These are phyloP conservation scores for Eupelmus urozonus DNA, from an alignment of 2,888 invertebrate species.

Conservation along the genomic window DNA sequence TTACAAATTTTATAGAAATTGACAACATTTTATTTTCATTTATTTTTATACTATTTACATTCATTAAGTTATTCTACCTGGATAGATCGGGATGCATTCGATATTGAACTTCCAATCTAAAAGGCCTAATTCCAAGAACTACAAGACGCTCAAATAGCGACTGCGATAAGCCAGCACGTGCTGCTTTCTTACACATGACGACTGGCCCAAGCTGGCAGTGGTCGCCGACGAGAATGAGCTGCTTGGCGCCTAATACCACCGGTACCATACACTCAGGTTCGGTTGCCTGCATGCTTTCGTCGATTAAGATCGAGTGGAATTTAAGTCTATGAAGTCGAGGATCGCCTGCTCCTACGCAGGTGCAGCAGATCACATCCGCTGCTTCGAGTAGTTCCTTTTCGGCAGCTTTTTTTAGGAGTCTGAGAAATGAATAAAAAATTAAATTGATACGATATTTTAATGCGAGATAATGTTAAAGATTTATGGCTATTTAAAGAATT, in stretches of 20 bases:
- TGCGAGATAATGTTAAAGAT: too few relatives aligned
- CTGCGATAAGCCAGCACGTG: conserved; percentile 96
- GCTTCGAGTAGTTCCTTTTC: conserved; percentile 94
- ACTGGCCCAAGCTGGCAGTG: conserved; percentile 99
- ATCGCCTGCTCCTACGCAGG: conserved; percentile 99
- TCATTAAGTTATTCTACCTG: conserved; percentile 28
- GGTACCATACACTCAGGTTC: conserved; percentile 99
- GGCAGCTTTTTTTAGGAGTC: conserved; percentile 90
- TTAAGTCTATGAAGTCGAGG: conserved; percentile 94
- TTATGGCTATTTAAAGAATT: too few relatives aligned
- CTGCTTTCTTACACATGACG: conserved; percentile 99
- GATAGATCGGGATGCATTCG: conserved; percentile 99
- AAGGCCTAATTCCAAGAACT: conserved; percentile 97
- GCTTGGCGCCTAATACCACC: conserved; percentile 97
- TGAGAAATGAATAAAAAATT: too few relatives aligned
- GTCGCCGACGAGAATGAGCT: conserved; percentile 98
- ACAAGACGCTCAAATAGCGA: conserved; percentile 98
- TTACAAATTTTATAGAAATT: background rate
- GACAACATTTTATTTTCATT: background rate
- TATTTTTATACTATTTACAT: background rate
- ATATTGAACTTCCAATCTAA: conserved; percentile 97
- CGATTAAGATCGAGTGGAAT: conserved; percentile 97
- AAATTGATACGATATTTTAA: background rate
- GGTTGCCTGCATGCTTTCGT: conserved; percentile 97
- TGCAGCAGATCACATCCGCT: conserved; percentile 99